Base-by-base conservation (phyloP, 2,113 vertebrate species). In the Tragelaphus scriptus region DNA sequence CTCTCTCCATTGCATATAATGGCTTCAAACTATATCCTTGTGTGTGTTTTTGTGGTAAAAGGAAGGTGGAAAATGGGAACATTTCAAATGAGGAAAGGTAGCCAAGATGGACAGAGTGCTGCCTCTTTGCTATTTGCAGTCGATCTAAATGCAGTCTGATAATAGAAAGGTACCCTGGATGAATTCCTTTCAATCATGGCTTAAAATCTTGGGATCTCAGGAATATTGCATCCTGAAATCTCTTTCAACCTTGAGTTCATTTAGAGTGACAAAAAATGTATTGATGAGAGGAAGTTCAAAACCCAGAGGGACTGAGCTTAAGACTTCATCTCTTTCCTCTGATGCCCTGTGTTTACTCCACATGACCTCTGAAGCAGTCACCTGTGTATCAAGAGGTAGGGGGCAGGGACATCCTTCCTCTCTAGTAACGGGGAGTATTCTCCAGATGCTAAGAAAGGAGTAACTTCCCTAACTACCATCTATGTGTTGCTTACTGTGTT, bases 11-110 rank as follows among this genome's bases (percentile, higher is more conserved):
- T 92, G 53, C 23, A 28, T 75, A 11, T 47, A 63, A 32, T 85
- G 87, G 28, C 58, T 93, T 89, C 63, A 93, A 8, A 92, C 19
- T n/a, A 5, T 65, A 53, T 4, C 36, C 3, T 2, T 30, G 28
- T 63, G 65, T 87, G 89, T 65, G 23, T 91, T 71, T 95, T 91
- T 91, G 47, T 96, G 87, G 36, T 14, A 47, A 47, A 84, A 84
- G 12, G 80, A n/a, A 82, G 51, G 32, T 55, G 13, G 80, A 21
- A 55, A 53, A 55, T 25, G 25, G 40, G 89, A 75, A 30, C 15
- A 14, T 49, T 94, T 26, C n/a, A 10, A 59, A 47, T 17, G 75
- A 32, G 28, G 40, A 44, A 44, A 77, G 12, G 2, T 11, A 51
- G 40, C 91, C 36, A 7, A 56, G 59, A 12, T 3, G 15, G 44